Base-by-base conservation (phyloP, 2,113 vertebrate species). In the Cebidichthys violaceus region DNA sequence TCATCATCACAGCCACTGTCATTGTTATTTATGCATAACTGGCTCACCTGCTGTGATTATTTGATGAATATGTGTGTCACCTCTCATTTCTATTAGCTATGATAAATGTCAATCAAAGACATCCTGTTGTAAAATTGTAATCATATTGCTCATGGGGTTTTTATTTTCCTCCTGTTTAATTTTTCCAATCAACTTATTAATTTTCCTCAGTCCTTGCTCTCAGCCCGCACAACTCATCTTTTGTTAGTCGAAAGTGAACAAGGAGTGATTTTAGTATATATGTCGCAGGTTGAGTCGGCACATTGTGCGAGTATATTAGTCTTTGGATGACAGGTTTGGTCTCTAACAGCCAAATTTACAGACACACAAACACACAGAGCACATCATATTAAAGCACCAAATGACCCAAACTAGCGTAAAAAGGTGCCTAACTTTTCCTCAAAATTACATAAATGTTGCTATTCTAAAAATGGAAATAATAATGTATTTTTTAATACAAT, bases 1-100 rank as follows among this genome's bases (percentile, higher is more conserved):
- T 88, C 89, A 29, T 82, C 88, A 78, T 85, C 85, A 41, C 72
- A 20, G 50, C 66, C 66, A 50, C 41, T 78, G 62, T 83, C 87
- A 84, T 80, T 81, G 60, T 79, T 87, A 64, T 90, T 85, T 82
- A 27, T 45, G 81, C 82, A 57, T 69, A 67, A 66, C 54, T 45
- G 33, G 20, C n/a, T 65, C 17, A 20, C 74, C 74, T 29, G 54
- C 70, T 6, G 43, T 31, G 41, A 76, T 80, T 69, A 37, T 75
- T 45, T 72, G 37, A 86, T 68, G 59, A 83, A 29, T 39, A 22
- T 10, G 24, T 54, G 70, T 75, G 78, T 70, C 77, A 70, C 41
- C 67, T 31, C 24, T 68, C 27, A 10, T 76, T 37, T 47, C 50
- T 24, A 59, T 76, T 82, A 77, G 85, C 50, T 69, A 1, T 22